phyloP scores from a whole-genome alignment of 2,888 invertebrate genomes.

The Lycophotia porphyrea region DNA sequence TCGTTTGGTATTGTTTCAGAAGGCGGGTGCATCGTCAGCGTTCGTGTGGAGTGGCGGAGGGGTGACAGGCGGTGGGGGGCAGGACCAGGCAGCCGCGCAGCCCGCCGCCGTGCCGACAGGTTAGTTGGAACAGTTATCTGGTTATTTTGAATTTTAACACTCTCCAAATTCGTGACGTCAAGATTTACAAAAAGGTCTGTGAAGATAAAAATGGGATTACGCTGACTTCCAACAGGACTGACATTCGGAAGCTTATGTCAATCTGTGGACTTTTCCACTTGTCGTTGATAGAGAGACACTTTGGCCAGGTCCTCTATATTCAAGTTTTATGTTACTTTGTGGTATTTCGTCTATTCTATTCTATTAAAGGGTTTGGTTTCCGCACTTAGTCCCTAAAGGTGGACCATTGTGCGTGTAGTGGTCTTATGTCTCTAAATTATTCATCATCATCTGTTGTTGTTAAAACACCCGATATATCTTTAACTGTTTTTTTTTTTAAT shows the following conservation, averaged over 20 bases:
- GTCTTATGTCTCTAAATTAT: background rate
- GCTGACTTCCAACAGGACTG: background rate
- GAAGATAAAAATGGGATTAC: background rate
- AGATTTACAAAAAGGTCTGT: background rate
- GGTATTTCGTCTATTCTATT: background rate
- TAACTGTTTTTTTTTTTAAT: background rate
- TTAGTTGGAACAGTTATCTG: constrained; percentile 33
- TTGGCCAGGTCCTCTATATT: background rate
- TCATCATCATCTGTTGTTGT: background rate
- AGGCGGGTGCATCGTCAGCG: constrained; percentile 91
- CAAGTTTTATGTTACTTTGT: background rate
- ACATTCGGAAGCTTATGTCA: background rate
- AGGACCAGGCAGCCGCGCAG: constrained; percentile 89
- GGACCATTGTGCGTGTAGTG: no score
- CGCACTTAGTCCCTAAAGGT: no score
- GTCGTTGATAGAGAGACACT: background rate
- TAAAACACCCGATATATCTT: background rate
- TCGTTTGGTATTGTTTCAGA: constrained; percentile 89
- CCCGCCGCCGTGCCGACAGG: constrained; percentile 91
- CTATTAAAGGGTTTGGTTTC: no score
- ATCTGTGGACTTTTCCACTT: background rate
- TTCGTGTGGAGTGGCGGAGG: constrained; percentile 91
- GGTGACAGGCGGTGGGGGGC: constrained; percentile 89
- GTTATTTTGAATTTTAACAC: constrained; percentile 1
- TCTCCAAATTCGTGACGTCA: background rate